Conservation (phyloP, 2,113 vertebrate genomes). For the Aleadryas rufinucha region DNA sequence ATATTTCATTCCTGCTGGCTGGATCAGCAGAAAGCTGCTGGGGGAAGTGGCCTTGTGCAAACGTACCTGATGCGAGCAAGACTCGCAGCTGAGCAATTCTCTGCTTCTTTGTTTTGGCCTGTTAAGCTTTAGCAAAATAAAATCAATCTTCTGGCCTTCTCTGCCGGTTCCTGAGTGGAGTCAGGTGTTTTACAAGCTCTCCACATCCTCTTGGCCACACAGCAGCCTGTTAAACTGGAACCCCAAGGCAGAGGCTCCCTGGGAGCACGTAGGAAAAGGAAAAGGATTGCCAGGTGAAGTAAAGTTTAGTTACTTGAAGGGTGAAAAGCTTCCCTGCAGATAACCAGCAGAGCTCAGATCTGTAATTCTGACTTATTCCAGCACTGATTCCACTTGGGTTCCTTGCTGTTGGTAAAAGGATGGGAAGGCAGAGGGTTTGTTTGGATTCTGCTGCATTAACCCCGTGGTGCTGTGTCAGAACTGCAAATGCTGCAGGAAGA, state of each 20-base stretch:
- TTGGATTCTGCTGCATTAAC: background rate
- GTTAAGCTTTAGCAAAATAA: background rate
- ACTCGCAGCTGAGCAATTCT: background rate
- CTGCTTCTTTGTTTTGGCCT: background rate
- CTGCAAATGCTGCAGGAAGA: background rate
- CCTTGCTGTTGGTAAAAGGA: background rate
- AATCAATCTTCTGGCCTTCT: background rate
- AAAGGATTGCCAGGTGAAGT: background rate
- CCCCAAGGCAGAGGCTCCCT: background rate
- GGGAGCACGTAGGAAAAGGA: background rate
- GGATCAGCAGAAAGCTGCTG: background rate
- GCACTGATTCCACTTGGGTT: background rate
- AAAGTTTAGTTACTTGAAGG: background rate
- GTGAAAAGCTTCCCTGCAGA: background rate
- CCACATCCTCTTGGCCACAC: background rate
- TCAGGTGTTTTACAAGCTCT: background rate
- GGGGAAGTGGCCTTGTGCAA: background rate
- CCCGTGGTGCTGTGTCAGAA: background rate
- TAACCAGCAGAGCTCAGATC: background rate
- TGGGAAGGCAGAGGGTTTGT: background rate
- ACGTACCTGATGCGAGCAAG: background rate
- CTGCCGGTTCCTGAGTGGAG: background rate
- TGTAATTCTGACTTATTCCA: background rate
- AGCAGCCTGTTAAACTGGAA: background rate
- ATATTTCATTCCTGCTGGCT: background rate